Evolutionary conservation across 1,140 invertebrate genomes (phyloP), one percentile per base, ranked within the genome.

Genomic region (Procambarus clarkii): DNA sequence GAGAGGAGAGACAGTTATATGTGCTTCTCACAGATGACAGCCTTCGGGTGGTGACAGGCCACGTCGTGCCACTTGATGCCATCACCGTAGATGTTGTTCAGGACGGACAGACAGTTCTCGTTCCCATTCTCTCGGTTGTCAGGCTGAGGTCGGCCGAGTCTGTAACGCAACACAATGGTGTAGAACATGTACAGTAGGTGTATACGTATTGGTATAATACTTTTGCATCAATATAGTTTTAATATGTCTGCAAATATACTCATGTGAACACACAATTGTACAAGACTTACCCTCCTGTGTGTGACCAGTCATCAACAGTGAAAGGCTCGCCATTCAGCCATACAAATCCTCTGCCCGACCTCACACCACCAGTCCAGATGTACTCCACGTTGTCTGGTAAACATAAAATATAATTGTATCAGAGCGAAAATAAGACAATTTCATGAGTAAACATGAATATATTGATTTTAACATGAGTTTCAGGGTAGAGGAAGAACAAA

Each of bases 91-190:
- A 86, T 74, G 93, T 98, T 96, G 94, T 98, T 98, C 48, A 97
- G 94, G 77, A 97, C 94, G 0, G 97, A 97, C 44, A 98, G 94
- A 93, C 97, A 98, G 94, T 97, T 97, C 94, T 98, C 97, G 34
- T 97, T 96, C 85, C 96, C 96, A 18, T 74, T 74, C 24, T 86
- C 83, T 87, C 96, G 95, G 94, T 98, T 97, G 93, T 98, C 97
- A 2, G 97, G 97, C 94, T 98, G 97, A 44, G 97, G 97, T 9
- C 74, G 21, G 0, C 96, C 96, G 93, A 97, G 96, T 86, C 95
- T 18, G 50, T 18, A 64, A 24, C 50, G 13, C 50, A 54, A 54
- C 8, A 8, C 50, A 54, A 54, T 34, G 34, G 34, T 34, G 34
- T 34, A 34, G 34, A 34, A 34, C 34, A 34, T 34, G 34, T 34